Conservation (phyloP, 2,888 invertebrate species). For the Rhingia rostrata region DNA sequence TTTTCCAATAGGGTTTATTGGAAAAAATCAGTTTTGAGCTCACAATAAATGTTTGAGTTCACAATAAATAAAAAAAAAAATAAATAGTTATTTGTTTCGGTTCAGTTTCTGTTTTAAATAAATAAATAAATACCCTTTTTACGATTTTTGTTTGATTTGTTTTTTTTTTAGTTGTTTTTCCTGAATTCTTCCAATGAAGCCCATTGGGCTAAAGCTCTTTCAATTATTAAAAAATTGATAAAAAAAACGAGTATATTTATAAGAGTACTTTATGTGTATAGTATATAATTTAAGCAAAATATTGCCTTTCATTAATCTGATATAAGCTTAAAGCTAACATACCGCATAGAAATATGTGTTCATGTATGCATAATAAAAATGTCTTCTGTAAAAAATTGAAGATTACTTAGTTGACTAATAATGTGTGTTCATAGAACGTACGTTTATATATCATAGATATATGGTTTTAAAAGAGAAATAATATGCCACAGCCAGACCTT, state of each 20-base stretch:
- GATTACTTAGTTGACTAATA: slow-evolving; percentile 68
- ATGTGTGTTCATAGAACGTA: slow-evolving; percentile 96
- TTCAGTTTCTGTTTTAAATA: slow-evolving; percentile 35
- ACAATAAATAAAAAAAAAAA: slow-evolving; percentile 58
- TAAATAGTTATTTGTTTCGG: slow-evolving; percentile 64
- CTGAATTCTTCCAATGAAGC: slow-evolving; percentile 73
- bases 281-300: slow-evolving; percentile 38
- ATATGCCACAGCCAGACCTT: slow-evolving; percentile 87
- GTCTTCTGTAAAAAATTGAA: slow-evolving; percentile 63
- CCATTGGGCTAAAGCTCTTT: slow-evolving; percentile 70
- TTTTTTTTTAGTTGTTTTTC: slow-evolving; percentile 35
- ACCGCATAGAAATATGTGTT: slow-evolving; percentile 25
- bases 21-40: slow-evolving; percentile 67
- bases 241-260: slow-evolving; percentile 18
- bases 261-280: slow-evolving; percentile 6
- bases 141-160: slow-evolving; percentile 7
- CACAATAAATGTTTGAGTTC: slow-evolving; percentile 66
- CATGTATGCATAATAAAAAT: slow-evolving; percentile 17
- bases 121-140: slow-evolving; percentile 63
- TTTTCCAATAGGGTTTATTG: slow-evolving; percentile 63
- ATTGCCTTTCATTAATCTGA: slow-evolving; percentile 28
- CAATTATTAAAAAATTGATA: slow-evolving; percentile 67
- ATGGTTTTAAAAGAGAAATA: slow-evolving; percentile 88
- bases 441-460: slow-evolving; percentile 99
- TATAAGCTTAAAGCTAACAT: slow-evolving; percentile 63